Base-by-base conservation (phyloP, 2,888 invertebrate genomes). In the Xestia sexstrigata region DNA sequence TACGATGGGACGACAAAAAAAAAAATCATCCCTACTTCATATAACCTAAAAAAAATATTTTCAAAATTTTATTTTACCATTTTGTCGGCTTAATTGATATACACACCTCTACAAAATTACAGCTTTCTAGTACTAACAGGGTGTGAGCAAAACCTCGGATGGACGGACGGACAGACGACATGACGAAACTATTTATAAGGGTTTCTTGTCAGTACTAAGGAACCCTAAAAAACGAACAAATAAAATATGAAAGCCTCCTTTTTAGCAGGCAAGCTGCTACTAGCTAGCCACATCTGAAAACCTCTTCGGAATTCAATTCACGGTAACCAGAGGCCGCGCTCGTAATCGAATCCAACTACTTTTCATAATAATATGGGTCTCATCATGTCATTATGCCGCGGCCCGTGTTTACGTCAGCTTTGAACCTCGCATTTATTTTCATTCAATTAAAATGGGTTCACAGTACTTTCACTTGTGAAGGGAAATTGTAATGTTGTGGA, bases 361-460 rank as follows among this genome's bases (percentile, higher is more conserved):
- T 83, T 78, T 82, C 79, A 84, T 82, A 75, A 79, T 83, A 86
- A 62, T 67, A 72, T n/a, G 70, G 73, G 72, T 75, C 78, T 76
- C 75, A 60, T 74, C 73, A 79, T 74, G 68, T 79, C 74, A 84
- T 80, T 88, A 77, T 23, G n/a, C 42, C 52, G 49, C 66, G 63
- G 77, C 77, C 35, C 62, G 35, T 62, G 35, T 76, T 84, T 75
- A 70, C 77, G 45, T 78, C 30, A 55, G 60, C 70, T 83, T 86
- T 70, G 79, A 76, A 73, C n/a, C 67, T 69, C 73, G 23, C 63
- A 39, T 76, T 78, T 75, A 79, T 77, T 87, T 81, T 84, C 58
- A 84, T 84, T 77, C 67, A 78, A 78, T 84, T 84, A 83, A 67
- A 83, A 76, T 63, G 71, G 71, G 70, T 70, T 78, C 82, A 26